Evolutionary conservation across 2,797 vertebrate genomes (phyloP).

Genomic region (Silurus lanzhouensis): DNA sequence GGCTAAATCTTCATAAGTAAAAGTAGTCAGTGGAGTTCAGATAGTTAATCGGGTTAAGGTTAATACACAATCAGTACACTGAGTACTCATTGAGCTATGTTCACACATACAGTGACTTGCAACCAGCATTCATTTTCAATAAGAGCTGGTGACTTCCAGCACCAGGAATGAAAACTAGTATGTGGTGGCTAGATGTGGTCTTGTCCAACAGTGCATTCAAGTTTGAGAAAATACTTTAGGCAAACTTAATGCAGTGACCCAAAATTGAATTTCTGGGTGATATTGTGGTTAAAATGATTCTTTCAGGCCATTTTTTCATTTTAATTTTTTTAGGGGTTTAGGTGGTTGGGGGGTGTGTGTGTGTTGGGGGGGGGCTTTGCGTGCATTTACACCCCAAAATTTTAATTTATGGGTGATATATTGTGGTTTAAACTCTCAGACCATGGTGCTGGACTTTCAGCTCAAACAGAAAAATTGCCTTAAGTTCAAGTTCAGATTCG

Average conservation of each 20-base stretch:
- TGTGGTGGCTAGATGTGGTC: no score
- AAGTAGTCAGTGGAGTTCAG: background rate
- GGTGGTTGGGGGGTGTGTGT: no score
- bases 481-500: background rate
- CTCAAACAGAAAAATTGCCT: background rate
- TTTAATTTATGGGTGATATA: background rate
- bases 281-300: background rate
- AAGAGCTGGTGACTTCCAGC: no score
- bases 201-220: no score
- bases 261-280: background rate
- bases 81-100: background rate
- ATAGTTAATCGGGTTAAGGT: background rate
- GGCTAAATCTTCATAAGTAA: background rate
- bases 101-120: background rate
- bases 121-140: no score
- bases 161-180: no score
- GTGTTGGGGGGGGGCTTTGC: background rate
- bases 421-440: background rate
- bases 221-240: no score
- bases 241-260: no score
- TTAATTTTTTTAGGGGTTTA: no score
- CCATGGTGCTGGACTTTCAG: background rate
- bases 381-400: background rate
- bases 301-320: background rate
- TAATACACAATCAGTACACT: background rate